phyloP scores from a whole-genome alignment of 2,888 invertebrate genomes.

The Scaptomyza polygonia region DNA sequence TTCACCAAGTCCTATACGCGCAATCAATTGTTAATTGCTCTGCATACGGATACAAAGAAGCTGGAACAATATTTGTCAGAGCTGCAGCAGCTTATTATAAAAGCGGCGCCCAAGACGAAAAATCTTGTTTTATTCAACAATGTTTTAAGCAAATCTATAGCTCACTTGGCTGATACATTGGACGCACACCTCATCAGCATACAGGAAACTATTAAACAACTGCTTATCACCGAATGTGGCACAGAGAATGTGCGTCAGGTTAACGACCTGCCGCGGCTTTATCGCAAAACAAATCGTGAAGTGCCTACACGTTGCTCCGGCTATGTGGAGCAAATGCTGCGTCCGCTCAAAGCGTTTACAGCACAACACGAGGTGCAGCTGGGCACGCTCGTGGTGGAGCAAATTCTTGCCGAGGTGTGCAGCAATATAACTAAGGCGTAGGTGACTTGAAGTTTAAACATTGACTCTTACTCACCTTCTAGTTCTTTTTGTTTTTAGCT shows the following conservation, averaged over 20 bases:
- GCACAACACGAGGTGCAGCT: slow-evolving; percentile 84
- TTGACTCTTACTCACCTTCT: neutral
- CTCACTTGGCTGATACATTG: slow-evolving; percentile 62
- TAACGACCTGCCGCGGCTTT: slow-evolving; percentile 96
- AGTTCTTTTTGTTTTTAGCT: slow-evolving; percentile 83
- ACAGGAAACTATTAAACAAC: slow-evolving; percentile 90
- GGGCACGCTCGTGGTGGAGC: slow-evolving; percentile 69
- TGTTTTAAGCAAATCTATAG: slow-evolving; percentile 73
- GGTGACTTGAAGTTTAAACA: slow-evolving; percentile 75
- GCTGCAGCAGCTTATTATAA: slow-evolving; percentile 88
- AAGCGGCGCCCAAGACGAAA: slow-evolving; percentile 52
- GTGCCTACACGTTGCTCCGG: slow-evolving; percentile 91
- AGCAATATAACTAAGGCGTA: slow-evolving; percentile 86
- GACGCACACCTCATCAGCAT: slow-evolving; percentile 61
- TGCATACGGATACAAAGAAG: slow-evolving; percentile 76
- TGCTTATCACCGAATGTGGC: slow-evolving; percentile 90
- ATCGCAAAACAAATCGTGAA: slow-evolving; percentile 95
- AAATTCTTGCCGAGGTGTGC: slow-evolving; percentile 81
- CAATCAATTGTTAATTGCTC: slow-evolving; percentile 68
- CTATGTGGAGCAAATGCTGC: slow-evolving; percentile 90
- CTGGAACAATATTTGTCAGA: slow-evolving; percentile 67
- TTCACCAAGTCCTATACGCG: slow-evolving; percentile 57
- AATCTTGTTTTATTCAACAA: slow-evolving; percentile 56
- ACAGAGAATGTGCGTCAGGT: slow-evolving; percentile 90
- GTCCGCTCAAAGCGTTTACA: slow-evolving; percentile 85